A percentile compares a stretch with the other conserved stretches of the same genome.
Conservation (phyloP, 30 jellyfish, hydroid and myxozoan genomes). For the Chrysaora quinquecirrha region DNA sequence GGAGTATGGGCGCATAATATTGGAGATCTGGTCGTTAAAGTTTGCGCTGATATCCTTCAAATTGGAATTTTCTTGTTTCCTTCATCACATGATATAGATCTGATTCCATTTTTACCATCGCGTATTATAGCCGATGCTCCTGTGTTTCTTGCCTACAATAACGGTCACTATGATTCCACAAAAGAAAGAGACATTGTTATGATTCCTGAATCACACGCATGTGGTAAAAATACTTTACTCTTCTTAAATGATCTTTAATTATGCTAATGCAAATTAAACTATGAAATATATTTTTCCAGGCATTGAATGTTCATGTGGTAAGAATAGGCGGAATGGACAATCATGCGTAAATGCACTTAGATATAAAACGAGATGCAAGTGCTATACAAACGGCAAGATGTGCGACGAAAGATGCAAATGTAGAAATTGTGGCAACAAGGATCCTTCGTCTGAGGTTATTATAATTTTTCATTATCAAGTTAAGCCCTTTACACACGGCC, state of each 20-base stretch:
- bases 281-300: too few relatives aligned
- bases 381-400: background rate
- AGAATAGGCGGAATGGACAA: background rate
- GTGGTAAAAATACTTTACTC: too few relatives aligned
- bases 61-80: background rate
- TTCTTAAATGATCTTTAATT: too few relatives aligned
- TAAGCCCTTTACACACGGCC: too few relatives aligned
- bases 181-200: too few relatives aligned
- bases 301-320: background rate
- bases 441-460: background rate
- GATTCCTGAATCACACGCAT: too few relatives aligned
- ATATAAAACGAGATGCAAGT: background rate
- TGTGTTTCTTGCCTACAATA: background rate
- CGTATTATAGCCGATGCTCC: background rate
- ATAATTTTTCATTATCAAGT: too few relatives aligned
- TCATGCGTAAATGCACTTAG: background rate
- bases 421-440: background rate
- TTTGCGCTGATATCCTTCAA: background rate
- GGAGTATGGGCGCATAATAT: background rate
- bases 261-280: too few relatives aligned
- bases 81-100: background rate
- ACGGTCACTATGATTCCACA: background rate
- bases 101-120: background rate
- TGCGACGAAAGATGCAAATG: background rate
- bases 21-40: background rate